These are phyloP conservation scores for Seriola rivoliana DNA, from an alignment of 2,113 vertebrate species.

Conservation along the genomic window DNA sequence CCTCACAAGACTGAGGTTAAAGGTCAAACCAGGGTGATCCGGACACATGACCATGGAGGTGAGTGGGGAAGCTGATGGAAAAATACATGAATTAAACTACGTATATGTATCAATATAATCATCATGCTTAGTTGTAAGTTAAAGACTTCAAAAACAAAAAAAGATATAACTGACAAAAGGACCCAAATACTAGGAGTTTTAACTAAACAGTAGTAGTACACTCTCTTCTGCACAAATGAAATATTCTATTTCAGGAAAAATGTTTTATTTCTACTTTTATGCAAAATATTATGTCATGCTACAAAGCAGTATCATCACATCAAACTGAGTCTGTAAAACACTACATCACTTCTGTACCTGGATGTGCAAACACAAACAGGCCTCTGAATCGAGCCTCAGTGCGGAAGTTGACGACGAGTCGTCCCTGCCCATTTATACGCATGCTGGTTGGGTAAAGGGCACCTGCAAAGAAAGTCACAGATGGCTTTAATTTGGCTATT, in stretches of 20 bases:
- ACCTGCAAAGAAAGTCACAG: slow-evolving; percentile 81
- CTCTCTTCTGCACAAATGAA: too few species aligned
- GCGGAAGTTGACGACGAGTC: slow-evolving; percentile 95
- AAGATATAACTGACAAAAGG: too few species aligned
- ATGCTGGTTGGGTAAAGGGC: slow-evolving; percentile 96
- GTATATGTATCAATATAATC: not conserved
- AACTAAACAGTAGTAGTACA: not conserved
- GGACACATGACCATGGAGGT: slow-evolving; percentile 90
- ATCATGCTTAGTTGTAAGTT: not conserved
- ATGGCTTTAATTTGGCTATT: not conserved
- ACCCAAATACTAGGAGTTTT: not conserved
- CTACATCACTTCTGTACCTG: slow-evolving; percentile 60
- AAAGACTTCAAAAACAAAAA: not conserved
- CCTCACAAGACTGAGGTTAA: slow-evolving; percentile 90
- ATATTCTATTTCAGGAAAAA: too few species aligned
- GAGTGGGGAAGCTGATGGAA: slow-evolving; percentile 85
- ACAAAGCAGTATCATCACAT: not conserved
- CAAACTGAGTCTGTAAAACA: not conserved
- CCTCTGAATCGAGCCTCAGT: slow-evolving; percentile 94
- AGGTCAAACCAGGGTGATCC: slow-evolving; percentile 91
- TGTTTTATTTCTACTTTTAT: not conserved
- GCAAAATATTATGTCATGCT: not conserved
- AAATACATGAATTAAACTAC: not conserved
- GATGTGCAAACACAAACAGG: slow-evolving; percentile 90
- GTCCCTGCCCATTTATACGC: slow-evolving; percentile 91